Evolutionary conservation across 2,113 vertebrate species (phyloP).

Genomic region (Nannospalax galili): DNA sequence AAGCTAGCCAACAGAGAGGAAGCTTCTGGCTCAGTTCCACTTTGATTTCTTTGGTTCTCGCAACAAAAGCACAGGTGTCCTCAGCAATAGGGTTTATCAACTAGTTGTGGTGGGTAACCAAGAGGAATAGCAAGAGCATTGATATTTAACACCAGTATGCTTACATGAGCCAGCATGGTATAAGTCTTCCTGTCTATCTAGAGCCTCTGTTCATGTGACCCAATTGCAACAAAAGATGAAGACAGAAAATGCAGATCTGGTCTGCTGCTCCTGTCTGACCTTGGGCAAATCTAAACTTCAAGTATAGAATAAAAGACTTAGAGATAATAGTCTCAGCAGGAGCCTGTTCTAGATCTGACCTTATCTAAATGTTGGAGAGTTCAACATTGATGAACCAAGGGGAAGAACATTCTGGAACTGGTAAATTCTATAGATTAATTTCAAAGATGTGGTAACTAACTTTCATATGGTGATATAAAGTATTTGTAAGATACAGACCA

Average conservation of each 20-base stretch:
- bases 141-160: neutral
- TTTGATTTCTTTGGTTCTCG: neutral
- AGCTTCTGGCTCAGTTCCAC: too few relatives aligned
- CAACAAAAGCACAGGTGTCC: neutral
- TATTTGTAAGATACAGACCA: neutral
- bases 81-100: neutral
- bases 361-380: neutral
- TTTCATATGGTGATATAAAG: neutral
- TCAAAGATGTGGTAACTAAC: neutral
- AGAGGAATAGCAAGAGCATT: neutral
- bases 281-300: neutral
- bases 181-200: neutral
- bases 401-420: neutral
- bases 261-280: neutral
- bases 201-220: neutral
- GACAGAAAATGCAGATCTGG: neutral
- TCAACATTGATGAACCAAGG: neutral
- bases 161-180: neutral
- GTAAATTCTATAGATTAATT: slow-evolving; percentile 33
- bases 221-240: neutral
- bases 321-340: neutral
- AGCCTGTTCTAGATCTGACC: neutral
- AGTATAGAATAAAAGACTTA: neutral
- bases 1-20: too few relatives aligned
- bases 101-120: neutral